These are phyloP conservation scores for Patella pellucida DNA, from an alignment of 2,888 invertebrate genomes.

Conservation along the genomic window DNA sequence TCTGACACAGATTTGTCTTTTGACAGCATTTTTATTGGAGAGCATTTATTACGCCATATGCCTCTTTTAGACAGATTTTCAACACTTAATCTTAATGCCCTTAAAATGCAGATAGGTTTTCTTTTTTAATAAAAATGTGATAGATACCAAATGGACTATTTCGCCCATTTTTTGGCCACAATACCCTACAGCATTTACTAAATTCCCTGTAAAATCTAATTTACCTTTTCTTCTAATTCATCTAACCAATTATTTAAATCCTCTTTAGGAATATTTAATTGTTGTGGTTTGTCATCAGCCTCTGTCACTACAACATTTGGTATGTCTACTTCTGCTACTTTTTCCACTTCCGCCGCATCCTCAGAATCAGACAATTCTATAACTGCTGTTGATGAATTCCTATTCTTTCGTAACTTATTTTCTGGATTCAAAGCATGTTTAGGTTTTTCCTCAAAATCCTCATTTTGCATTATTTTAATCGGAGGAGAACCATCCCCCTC, in stretches of 20 bases:
- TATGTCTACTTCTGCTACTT: conserved; percentile 29
- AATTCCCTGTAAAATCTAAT: neutral
- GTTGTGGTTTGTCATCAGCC: neutral
- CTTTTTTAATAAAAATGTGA: too few relatives aligned
- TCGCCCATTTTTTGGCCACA: too few relatives aligned
- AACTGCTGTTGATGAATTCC: conserved; percentile 6
- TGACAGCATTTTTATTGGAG: too few relatives aligned
- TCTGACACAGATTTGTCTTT: too few relatives aligned
- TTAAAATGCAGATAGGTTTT: too few relatives aligned
- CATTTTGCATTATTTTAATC: neutral
- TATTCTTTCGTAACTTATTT: conserved; percentile 10
- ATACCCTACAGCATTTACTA: neutral
- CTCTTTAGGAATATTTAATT: conserved; percentile 37
- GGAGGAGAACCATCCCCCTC: conserved; percentile 34
- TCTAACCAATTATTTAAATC: conserved; percentile 58
- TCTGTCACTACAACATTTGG: conserved; percentile 22
- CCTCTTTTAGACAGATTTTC: too few relatives aligned
- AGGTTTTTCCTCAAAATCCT: neutral
- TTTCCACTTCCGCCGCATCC: conserved; percentile 33
- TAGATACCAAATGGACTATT: too few relatives aligned
- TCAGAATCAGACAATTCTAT: conserved; percentile 24
- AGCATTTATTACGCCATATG: too few relatives aligned
- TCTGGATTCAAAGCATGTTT: neutral
- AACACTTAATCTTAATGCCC: too few relatives aligned
- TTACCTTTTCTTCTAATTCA: conserved; percentile 48